phyloP scores from a whole-genome alignment of 2,797 vertebrate genomes.

The Trematomus bernacchii region DNA sequence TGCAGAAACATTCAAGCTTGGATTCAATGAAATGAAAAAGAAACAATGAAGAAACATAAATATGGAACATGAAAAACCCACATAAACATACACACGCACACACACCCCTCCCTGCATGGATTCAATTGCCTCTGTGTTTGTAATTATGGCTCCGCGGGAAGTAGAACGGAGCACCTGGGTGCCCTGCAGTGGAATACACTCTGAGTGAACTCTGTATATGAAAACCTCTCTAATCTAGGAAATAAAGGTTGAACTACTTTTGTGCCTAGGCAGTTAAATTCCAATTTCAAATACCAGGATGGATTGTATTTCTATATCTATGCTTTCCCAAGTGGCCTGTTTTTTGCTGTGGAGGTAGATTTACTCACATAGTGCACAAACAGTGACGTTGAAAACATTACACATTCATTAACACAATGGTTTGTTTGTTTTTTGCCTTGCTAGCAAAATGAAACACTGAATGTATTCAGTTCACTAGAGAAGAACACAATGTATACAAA shows the following conservation, averaged over 20 bases:
- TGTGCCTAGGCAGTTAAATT: conserved; percentile 48
- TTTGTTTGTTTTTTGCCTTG: conserved; percentile 30
- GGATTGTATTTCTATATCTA: conserved; percentile 42
- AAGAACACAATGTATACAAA: not conserved
- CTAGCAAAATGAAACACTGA: conserved; percentile 6
- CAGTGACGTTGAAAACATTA: conserved; percentile 26
- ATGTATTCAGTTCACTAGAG: not conserved
- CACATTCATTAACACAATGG: not conserved
- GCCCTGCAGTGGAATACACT: conserved; percentile 79
- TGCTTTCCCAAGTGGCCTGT: conserved; percentile 23
- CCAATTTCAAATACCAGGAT: conserved; percentile 34
- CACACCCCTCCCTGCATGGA: conserved; percentile 62
- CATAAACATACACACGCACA: conserved; percentile 22
- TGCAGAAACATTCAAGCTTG: conserved; percentile 27
- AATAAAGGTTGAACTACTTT: conserved; percentile 54
- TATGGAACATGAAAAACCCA: conserved; percentile 28
- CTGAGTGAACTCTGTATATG: conserved; percentile 72
- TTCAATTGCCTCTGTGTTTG: conserved; percentile 82
- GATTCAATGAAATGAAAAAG: conserved; percentile 28
- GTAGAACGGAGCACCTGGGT: conserved; percentile 78
- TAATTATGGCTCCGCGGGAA: conserved; percentile 80
- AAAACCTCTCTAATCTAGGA: conserved; percentile 60
- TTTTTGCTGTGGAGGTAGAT: conserved; percentile 28
- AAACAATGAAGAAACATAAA: conserved; percentile 32
- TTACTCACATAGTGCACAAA: conserved; percentile 5